A percentile compares a stretch with the other conserved stretches of the same genome.
Conservation (phyloP, 2,888 invertebrate species). For the Limnephilus auricula region DNA sequence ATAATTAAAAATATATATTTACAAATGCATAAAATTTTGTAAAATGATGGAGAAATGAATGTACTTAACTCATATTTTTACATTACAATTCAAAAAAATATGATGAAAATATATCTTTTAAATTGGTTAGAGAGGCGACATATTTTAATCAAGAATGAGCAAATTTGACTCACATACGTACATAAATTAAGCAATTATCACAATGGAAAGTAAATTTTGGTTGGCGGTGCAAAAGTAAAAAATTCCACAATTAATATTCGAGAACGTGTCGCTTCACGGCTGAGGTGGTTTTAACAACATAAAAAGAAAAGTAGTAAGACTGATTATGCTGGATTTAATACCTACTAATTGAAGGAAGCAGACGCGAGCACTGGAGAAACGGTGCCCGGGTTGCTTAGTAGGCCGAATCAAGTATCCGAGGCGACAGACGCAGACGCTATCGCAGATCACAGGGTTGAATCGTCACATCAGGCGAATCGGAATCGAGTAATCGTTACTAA, state of each 20-base stretch:
- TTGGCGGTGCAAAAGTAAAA: background rate
- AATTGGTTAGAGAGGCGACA: background rate
- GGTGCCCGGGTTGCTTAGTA: slow-evolving; percentile 20
- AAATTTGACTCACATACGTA: background rate
- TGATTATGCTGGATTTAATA: slow-evolving; percentile 22
- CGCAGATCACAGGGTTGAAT: background rate
- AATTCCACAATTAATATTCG: slow-evolving; percentile 19
- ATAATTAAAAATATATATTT: no score
- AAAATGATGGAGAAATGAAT: no score
- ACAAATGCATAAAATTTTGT: no score
- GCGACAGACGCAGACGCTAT: background rate
- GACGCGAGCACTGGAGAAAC: slow-evolving; percentile 2
- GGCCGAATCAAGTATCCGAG: slow-evolving; percentile 23
- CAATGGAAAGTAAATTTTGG: background rate
- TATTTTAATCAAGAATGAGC: background rate
- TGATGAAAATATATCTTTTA: no score
- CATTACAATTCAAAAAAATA: no score
- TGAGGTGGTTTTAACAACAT: background rate
- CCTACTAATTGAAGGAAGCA: slow-evolving; percentile 10
- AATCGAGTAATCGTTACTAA: no score
- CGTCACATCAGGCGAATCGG: no score
- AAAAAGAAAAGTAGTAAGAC: slow-evolving; percentile 11
- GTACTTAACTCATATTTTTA: no score
- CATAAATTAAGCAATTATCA: background rate
- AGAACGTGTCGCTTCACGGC: slow-evolving; percentile 26